Base-by-base conservation (phyloP, 2,888 invertebrate species). In the Colletes collaris region DNA sequence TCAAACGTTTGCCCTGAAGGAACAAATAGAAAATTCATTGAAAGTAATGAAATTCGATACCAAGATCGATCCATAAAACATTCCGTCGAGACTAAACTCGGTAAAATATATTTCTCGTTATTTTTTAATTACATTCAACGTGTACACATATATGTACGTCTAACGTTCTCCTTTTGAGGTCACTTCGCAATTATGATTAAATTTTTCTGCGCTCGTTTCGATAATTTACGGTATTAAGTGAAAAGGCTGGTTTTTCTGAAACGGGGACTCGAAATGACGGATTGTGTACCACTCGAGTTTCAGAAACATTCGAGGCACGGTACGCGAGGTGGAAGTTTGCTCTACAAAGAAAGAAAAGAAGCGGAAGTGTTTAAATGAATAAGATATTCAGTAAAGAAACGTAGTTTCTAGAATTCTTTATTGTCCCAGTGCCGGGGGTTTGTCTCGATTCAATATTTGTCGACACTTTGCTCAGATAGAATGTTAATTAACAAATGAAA, bases 41-140 rank as follows among this genome's bases (percentile, higher is more conserved):
- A 35, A n/a, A 44, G 52, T 19, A 10, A 8, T n/a, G 11, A 37
- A 35, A 52, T 50, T 65, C 65, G 37, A 35, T 60, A 62, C 50
- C 49, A n/a, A 53, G 55, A n/a, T 27, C 19, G 27, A 37, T 58
- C 58, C 16, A 16, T 65, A 59, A 58, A 75, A 65, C 44, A 46
- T 50, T 53, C 16, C 27, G 8, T 58, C 44, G 3, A 35, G 13
- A 46, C 44, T 46, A 46, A 67, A 40, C 35, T 46, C 4, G 7
- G 11, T 56, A 53, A 40, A 16, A 55, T 10, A 46, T 7, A 3
- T 11, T 27, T 7, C 58, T 44, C 50, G 35, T 13, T 56, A 10
- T 6, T 37, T 11, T 59, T 50, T 50, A 13, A 4, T 46, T 10
- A 46, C 11, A 3, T 11, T 16, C 10, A 8, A 40, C 13, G 37